Percentiles rank a stretch among this genome's conserved stretches.
phyloP scores from a whole-genome alignment of 2,888 invertebrate species.

The Stomorhina lunata region DNA sequence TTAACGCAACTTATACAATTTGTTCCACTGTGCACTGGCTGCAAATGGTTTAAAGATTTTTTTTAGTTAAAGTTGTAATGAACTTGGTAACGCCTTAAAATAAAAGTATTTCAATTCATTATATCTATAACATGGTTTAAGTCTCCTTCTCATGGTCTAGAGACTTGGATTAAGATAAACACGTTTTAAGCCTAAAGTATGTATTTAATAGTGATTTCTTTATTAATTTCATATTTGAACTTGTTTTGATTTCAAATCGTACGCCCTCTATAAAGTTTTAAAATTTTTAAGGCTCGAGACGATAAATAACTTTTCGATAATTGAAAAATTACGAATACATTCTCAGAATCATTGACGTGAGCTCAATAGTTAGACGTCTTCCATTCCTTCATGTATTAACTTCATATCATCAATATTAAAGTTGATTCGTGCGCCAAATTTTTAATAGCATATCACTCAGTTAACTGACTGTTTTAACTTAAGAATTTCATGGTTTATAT shows the following conservation, averaged over 20 bases:
- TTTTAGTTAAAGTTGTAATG: constrained; percentile 77
- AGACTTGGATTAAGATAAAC: constrained; percentile 58
- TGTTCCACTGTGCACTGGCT: constrained; percentile 18
- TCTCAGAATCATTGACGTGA: constrained; percentile 45
- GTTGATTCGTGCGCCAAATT: neutral
- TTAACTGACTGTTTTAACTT: neutral
- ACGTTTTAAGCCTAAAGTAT: constrained; percentile 51
- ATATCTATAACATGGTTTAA: too few relatives aligned
- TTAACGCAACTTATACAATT: neutral
- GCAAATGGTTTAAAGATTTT: neutral
- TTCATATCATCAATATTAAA: too few relatives aligned
- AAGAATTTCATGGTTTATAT: neutral
- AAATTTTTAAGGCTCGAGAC: constrained; percentile 44
- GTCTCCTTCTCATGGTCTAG: constrained; percentile 24
- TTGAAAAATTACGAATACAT: constrained; percentile 65
- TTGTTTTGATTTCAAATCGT: constrained; percentile 63
- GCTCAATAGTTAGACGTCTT: neutral
- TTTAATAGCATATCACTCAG: neutral
- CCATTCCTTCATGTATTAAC: too few relatives aligned
- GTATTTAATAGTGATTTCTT: constrained; percentile 50
- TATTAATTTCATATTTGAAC: constrained; percentile 48
- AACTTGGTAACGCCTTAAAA: constrained; percentile 74
- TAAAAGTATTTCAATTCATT: constrained; percentile 49
- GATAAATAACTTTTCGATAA: constrained; percentile 64
- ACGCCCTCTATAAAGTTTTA: constrained; percentile 52